Base-by-base conservation (phyloP, 2,797 vertebrate species). In the Gymnothorax javanicus region DNA sequence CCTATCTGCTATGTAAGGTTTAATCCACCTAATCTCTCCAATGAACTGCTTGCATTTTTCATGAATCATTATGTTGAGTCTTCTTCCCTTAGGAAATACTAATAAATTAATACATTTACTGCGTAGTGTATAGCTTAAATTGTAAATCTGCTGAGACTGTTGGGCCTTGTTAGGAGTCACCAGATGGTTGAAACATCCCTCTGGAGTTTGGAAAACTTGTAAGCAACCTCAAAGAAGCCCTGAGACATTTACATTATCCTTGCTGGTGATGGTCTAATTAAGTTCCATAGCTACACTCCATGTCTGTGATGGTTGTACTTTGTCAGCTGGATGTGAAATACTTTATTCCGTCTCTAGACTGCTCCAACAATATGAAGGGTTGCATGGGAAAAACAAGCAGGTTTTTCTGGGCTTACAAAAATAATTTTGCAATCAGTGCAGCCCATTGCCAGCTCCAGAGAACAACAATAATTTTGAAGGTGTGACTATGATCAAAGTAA, bases 231-330 rank as follows among this genome's bases (percentile, higher is more conserved):
- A 69, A 83, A 87, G 86, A 87, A 87, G 81, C 82, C 33, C 60
- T 17, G 57, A 82, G 83, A 85, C 83, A 85, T 82, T 87, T 85
- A 87, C 85, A 87, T 87, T 69, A 59, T 81, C 73, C 84, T 59
- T 69, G 62, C 82, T 84, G 86, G 67, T 82, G 82, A 87, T 84
- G 77, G 82, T 87, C 86, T 87, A 69, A 84, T 87, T 43, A 54
- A 77, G 82, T 87, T 77, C 62, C 83, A 58, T 52, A 33, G 84
- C 75, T 82, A 75, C 33, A 71, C n/a, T 84, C 77, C 11, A 13
- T 59, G 62, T 82, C 82, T 85, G 57, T 85, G 71, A 82, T 59
- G 25, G 73, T 67, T 82, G 84, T 56, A 85, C 52, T 57, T n/a
- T 85, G 85, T 85, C 87, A 85, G 87, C 83, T 81, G 83, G 69